Evolutionary conservation across 2,113 vertebrate genomes (phyloP), one percentile per base, ranked within the genome.

Genomic region (Orthochromis indermauri): DNA sequence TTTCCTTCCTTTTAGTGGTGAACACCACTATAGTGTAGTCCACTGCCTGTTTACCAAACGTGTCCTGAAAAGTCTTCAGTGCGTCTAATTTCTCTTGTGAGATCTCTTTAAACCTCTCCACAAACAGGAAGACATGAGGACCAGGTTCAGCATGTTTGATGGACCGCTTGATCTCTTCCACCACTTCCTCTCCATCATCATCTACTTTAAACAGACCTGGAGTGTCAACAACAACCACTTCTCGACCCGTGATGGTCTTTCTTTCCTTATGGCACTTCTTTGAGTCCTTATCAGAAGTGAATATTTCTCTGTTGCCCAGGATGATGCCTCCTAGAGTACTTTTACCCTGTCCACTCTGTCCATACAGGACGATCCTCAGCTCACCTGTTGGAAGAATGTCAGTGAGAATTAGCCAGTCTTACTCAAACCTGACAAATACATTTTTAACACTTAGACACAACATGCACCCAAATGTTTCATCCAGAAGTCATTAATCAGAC

Each of bases 231-330:
- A 80, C 47, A 33, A 35, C 28, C 47, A 53, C 47, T 1, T 21
- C 7, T 35, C 8, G 11, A 14, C 31, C 17, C 11, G 4, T 13
- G 33, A 80, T 37, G 10, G 5, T 37, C 51, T 31, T 21, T 37
- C 0, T 2, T 80, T 0, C 31, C 31, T 9, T 24, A 1, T 0
- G 11, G 17, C 47, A 80, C 31, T 37, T 37, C 31, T 37, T 21
- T 80, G 19, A 54, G 78, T 16, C 21, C 16, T 66, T 7, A 4
- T 37, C 1, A 76, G 40, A 26, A 17, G 4, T 47, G 24, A 76
- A 47, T 47, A 14, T 26, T 1, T 49, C 14, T 76, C 3, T 47
- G 14, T 28, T 3, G 8, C 6, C 16, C 71, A 76, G 71, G 42
- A 76, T 49, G 71, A 47, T 73, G 68, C 7, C 40, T 76, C 40